Evolutionary conservation across 2,113 vertebrate species (phyloP), one percentile per base, ranked within the genome.

Genomic region (Enhydra lutris): DNA sequence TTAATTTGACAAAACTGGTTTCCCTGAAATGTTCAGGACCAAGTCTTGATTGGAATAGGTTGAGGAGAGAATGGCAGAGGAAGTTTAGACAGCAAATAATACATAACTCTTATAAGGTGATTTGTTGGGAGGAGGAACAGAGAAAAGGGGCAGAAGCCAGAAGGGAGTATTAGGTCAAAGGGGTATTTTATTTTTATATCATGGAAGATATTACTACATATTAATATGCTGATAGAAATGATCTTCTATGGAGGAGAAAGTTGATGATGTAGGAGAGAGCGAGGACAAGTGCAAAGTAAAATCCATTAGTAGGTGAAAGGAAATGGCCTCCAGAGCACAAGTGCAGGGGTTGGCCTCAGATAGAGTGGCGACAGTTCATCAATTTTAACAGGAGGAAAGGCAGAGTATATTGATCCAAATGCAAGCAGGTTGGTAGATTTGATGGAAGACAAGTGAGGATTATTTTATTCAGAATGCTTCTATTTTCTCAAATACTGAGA

Each of bases 401-500:
- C 82, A 96, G 31, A 21, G 59, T 23, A 24, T 80, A 95, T 95
- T 15, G 82, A 96, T 93, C 59, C 59, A 73, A 71, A 31, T 31
- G 21, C 23, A 93, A 69, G 26, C 52, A 97, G 78, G 21, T 89
- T 96, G 55, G 73, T 73, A 83, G 47, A 96, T 83, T 79, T 69
- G 29, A 87, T 21, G n/a, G 11, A 65, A 86, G 73, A 71, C 14
- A 87, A 88, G 15, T 83, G 52, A 96, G 34, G 36, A 59, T 87
- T 92, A 89, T 89, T 79, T 29, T 55, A 76, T 86, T 92, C n/a
- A 57, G 82, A 94, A 95, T 79, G 14, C 15, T 82, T 94, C 63
- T 84, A 45, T 18, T 97, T 97, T 95, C 31, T 89, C 73, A 91
- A 96, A 65, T 92, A 50, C 55, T 74, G 67, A 96, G 21, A 15